Conservation (phyloP, 2,797 vertebrate genomes). For the Bradypodion ventrale region DNA sequence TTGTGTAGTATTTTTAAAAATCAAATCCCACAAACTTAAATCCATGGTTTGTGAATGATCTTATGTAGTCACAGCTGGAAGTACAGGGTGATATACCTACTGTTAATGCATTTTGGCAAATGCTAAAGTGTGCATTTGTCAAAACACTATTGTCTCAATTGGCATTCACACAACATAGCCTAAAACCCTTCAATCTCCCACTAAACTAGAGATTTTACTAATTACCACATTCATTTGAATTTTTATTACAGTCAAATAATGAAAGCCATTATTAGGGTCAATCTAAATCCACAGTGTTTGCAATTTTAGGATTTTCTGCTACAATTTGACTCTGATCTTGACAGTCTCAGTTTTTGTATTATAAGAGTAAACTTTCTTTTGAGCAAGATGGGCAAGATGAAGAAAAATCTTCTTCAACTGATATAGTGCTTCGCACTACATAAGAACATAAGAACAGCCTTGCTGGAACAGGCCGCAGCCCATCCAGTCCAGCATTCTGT, state of each 20-base stretch:
- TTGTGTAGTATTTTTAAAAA: slow-evolving; percentile 70
- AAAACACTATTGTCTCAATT: slow-evolving; percentile 66
- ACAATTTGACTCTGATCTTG: slow-evolving; percentile 60
- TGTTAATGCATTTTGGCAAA: slow-evolving; percentile 71
- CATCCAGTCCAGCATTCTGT: too few species aligned
- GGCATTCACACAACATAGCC: slow-evolving; percentile 68
- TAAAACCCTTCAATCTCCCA: slow-evolving; percentile 65
- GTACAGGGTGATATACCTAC: slow-evolving; percentile 66
- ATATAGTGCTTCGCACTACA: slow-evolving; percentile 52
- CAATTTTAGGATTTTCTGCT: slow-evolving; percentile 69
- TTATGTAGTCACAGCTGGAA: slow-evolving; percentile 70
- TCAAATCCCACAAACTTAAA: slow-evolving; percentile 71
- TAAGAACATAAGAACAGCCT: too few species aligned
- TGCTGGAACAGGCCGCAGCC: too few species aligned
- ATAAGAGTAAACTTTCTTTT: slow-evolving; percentile 63
- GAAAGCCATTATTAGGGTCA: slow-evolving; percentile 75
- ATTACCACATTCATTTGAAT: slow-evolving; percentile 71
- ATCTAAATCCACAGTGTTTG: slow-evolving; percentile 68
- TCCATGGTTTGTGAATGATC: slow-evolving; percentile 75
- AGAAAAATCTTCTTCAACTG: slow-evolving; percentile 50
- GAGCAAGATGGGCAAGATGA: slow-evolving; percentile 42
- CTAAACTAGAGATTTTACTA: slow-evolving; percentile 70
- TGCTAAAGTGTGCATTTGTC: slow-evolving; percentile 67
- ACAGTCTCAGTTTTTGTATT: slow-evolving; percentile 64
- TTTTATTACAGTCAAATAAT: slow-evolving; percentile 77